Percentiles rank a stretch among this genome's conserved stretches.
These are phyloP conservation scores for Vandiemenella viatica DNA, from an alignment of 2,888 invertebrate genomes.

Conservation along the genomic window DNA sequence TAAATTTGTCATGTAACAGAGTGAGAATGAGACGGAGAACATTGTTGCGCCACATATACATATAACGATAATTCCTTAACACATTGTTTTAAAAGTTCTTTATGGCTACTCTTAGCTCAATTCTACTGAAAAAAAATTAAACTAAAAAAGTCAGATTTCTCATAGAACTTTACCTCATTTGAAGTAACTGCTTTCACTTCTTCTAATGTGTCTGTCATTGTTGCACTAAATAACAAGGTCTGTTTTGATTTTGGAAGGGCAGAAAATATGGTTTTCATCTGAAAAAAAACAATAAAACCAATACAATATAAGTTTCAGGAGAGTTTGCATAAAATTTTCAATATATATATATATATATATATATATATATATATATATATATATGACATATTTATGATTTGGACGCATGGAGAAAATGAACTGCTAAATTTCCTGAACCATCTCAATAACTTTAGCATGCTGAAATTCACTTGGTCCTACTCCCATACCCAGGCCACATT, in stretches of 20 bases:
- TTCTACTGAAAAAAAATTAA: background rate
- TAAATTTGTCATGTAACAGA: no score
- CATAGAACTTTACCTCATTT: conserved; percentile 37
- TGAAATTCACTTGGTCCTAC: no score
- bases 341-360: no score
- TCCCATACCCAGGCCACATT: no score
- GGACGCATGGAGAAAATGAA: no score
- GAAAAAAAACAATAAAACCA: conserved; percentile 11
- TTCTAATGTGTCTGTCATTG: conserved; percentile 70
- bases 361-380: background rate
- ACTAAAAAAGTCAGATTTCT: background rate
- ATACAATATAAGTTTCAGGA: background rate
- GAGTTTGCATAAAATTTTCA: background rate
- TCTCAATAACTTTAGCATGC: no score
- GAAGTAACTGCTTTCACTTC: conserved; percentile 46
- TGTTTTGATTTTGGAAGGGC: conserved; percentile 65
- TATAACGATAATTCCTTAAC: no score
- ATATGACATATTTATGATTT: no score
- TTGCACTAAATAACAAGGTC: conserved; percentile 87
- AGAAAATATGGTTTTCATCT: conserved; percentile 60
- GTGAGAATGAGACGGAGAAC: no score
- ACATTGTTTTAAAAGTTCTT: no score
- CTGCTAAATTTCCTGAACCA: no score
- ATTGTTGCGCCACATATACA: no score
- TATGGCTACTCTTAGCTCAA: background rate